Base-by-base conservation (phyloP, 2,888 invertebrate species). In the Onchidella celtica region DNA sequence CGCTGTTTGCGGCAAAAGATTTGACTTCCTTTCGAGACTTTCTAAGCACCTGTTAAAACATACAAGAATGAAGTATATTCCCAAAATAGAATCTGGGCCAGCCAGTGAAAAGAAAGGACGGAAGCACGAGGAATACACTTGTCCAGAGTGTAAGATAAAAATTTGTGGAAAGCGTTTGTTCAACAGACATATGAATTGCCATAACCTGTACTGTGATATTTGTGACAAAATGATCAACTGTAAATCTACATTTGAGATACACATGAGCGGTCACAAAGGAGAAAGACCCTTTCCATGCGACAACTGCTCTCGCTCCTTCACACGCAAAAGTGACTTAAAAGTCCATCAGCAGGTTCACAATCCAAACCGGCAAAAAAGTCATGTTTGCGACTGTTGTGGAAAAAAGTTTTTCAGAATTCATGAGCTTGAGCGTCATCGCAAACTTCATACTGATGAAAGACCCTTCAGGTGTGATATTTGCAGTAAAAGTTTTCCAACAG, bases 271-370 rank as follows among this genome's bases (percentile, higher is more conserved):
- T 9, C 69, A 69, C 24, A 69, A 4, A 21, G 69, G 36, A 24
- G 21, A 40, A 3, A 69, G 38, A 40, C 69, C 69, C 3, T 24
- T 38, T 69, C 36, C 36, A 38, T 69, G 69, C 24, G 6, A 9
- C n/a, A 3, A 69, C 4, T 69, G 69, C 24, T 40, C 69, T n/a
- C 69, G 40, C n/a, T 36, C n/a, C 3, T 69, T 69, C 27, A 38
- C 69, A 9, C 36, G 69, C 9, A 69, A 69, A 69, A 24, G 38
- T 69, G 69, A 69, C 24, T 21, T 36, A 3, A 69, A 69, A 69
- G 40, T 40, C 32, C 69, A 69, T 32, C 3, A 14, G 3, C 11
- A 38, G 14, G 14, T n/a, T 17, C 69, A 69, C 38, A 24, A 69
- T 40, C 69, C 69, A 3, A 6, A 69, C 3, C 36, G 69, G 4